Percentiles rank a stretch among this genome's conserved stretches.
Evolutionary conservation across 2,113 vertebrate genomes (phyloP).

Genomic region (Amblyopsis rosae): DNA sequence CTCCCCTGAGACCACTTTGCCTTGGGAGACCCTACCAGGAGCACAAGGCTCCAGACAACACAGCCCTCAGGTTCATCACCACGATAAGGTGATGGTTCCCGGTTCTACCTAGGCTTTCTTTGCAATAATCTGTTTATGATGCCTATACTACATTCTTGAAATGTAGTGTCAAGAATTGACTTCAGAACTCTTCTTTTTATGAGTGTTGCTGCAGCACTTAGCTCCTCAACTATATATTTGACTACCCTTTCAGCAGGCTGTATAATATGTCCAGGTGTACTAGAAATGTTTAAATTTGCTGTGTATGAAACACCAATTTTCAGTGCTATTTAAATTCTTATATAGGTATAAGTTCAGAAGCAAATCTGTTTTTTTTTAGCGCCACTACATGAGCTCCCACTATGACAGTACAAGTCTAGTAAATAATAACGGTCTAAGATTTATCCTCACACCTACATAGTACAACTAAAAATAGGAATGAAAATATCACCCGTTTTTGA

Average conservation of each 20-base stretch:
- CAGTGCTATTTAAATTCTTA: slow-evolving; percentile 4
- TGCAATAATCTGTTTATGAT: too few relatives aligned
- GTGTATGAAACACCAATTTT: background rate
- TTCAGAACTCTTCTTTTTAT: too few relatives aligned
- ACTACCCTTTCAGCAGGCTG: too few relatives aligned
- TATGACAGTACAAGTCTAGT: background rate
- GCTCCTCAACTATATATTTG: too few relatives aligned
- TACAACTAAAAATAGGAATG: background rate
- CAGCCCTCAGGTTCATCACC: too few relatives aligned
- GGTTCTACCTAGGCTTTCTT: background rate
- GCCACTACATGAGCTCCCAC: background rate
- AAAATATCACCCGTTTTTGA: background rate
- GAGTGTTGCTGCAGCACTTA: too few relatives aligned
- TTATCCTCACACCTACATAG: slow-evolving; percentile 22
- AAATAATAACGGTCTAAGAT: slow-evolving; percentile 23
- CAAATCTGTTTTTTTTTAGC: slow-evolving; percentile 1
- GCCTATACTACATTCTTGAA: too few relatives aligned
- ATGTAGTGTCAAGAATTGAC: too few relatives aligned
- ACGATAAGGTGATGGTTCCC: too few relatives aligned
- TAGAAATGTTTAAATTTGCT: background rate
- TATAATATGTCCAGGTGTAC: background rate
- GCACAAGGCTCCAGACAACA: too few relatives aligned
- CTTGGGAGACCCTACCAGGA: too few relatives aligned
- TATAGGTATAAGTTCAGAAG: slow-evolving; percentile 6
- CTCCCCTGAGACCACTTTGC: too few relatives aligned